These are phyloP conservation scores for Sinocyclocheilus anophthalmus DNA, from an alignment of 2,113 vertebrate genomes.

Conservation along the genomic window DNA sequence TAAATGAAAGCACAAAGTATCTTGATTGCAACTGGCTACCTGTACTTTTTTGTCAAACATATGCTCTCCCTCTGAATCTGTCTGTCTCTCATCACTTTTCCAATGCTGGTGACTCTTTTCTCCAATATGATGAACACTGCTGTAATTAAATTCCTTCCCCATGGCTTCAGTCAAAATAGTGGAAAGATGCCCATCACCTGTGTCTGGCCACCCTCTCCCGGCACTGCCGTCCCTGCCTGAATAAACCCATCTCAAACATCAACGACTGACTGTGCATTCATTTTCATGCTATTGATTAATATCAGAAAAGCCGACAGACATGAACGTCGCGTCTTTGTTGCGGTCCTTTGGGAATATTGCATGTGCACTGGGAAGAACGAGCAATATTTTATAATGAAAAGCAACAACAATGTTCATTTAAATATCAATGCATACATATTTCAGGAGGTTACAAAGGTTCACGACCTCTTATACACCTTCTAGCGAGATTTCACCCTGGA, in stretches of 20 bases:
- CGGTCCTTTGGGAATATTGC: not conserved
- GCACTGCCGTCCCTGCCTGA: not conserved
- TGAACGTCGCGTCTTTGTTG: not conserved
- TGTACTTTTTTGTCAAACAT: not conserved
- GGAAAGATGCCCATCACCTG: conserved; percentile 71
- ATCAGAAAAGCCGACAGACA: conserved; percentile 8
- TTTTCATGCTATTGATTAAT: conserved; percentile 21
- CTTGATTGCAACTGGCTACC: not conserved
- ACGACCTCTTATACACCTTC: not conserved
- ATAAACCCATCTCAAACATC: conserved; percentile 14
- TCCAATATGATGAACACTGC: not conserved
- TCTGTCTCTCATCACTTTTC: not conserved
- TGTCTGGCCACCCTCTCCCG: conserved; percentile 15
- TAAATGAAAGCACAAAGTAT: not conserved
- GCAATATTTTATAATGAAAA: conserved; percentile 13
- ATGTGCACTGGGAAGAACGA: not conserved
- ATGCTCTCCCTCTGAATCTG: not conserved
- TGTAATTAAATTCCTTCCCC: conserved; percentile 6
- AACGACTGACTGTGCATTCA: conserved; percentile 2
- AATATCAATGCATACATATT: conserved; percentile 25
- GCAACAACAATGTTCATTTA: not conserved
- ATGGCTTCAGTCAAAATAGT: conserved; percentile 51
- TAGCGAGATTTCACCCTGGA: not conserved
- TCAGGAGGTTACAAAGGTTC: not conserved
- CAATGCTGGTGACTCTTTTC: not conserved